phyloP scores from a whole-genome alignment of 2,888 invertebrate genomes.

The Ophion ellenae region DNA sequence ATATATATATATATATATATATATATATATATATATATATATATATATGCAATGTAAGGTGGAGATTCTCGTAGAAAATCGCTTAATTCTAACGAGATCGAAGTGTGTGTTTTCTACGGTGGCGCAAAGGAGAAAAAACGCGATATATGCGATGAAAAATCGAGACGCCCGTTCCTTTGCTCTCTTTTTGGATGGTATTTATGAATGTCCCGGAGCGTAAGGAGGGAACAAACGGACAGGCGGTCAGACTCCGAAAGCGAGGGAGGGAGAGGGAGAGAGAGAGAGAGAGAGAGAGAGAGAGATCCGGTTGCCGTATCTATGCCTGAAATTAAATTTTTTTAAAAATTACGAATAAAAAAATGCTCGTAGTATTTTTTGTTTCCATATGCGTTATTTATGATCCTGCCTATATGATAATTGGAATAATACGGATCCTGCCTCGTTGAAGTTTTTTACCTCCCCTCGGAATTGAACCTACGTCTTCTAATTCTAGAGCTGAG shows the following conservation, averaged over 20 bases:
- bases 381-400: no score
- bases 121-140: constrained; percentile 52
- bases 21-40: not conserved
- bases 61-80: constrained; percentile 39
- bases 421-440: no score
- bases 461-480: no score
- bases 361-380: no score
- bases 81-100: constrained; percentile 12
- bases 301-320: constrained; percentile 47
- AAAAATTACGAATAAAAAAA: no score
- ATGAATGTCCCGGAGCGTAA: constrained; percentile 74
- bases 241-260: constrained; percentile 66
- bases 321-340: no score
- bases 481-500: no score
- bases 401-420: no score
- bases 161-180: constrained; percentile 67
- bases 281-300: constrained; percentile 11
- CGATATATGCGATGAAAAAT: constrained; percentile 77
- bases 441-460: no score
- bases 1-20: not conserved
- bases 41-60: not conserved
- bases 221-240: constrained; percentile 71
- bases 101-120: constrained; percentile 35
- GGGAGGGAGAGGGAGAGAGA: constrained; percentile 5
- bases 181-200: constrained; percentile 64